phyloP scores from a whole-genome alignment of 1,140 invertebrate species.

The Ladona fulva region DNA sequence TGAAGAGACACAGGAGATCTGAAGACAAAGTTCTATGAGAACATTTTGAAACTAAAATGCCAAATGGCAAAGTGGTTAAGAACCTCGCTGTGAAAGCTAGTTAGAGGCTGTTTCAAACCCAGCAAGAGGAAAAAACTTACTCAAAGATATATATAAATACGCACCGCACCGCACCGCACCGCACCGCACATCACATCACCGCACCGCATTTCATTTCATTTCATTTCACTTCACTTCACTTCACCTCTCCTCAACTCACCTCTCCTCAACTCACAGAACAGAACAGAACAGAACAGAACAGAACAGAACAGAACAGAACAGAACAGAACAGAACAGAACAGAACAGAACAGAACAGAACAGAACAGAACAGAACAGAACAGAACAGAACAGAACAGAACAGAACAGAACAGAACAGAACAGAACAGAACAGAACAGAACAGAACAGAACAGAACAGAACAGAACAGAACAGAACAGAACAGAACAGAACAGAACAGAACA shows the following conservation, averaged over 20 bases:
- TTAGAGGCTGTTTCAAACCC: too few species aligned
- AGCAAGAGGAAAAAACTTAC: too few species aligned
- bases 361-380: conserved; percentile 21
- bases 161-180: conserved; percentile 20
- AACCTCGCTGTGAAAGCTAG: too few species aligned
- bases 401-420: conserved; percentile 21
- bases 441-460: conserved; percentile 21
- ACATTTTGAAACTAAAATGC: too few species aligned
- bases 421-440: conserved; percentile 21
- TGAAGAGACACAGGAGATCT: too few species aligned
- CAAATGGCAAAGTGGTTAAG: too few species aligned
- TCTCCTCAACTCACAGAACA: too few species aligned
- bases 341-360: conserved; percentile 21
- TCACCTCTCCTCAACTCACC: conserved; percentile 20
- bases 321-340: conserved; percentile 21
- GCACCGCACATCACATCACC: conserved; percentile 13
- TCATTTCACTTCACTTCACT: conserved; percentile 22
- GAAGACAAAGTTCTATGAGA: too few species aligned
- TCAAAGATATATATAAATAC: too few species aligned
- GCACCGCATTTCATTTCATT: too few species aligned
- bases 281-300: conserved; percentile 17
- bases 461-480: conserved; percentile 21
- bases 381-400: conserved; percentile 21
- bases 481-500: conserved; percentile 21
- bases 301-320: conserved; percentile 21